Evolutionary conservation across 2,888 invertebrate genomes (phyloP), one percentile per base, ranked within the genome.

Genomic region (Nesidiocoris tenuis): DNA sequence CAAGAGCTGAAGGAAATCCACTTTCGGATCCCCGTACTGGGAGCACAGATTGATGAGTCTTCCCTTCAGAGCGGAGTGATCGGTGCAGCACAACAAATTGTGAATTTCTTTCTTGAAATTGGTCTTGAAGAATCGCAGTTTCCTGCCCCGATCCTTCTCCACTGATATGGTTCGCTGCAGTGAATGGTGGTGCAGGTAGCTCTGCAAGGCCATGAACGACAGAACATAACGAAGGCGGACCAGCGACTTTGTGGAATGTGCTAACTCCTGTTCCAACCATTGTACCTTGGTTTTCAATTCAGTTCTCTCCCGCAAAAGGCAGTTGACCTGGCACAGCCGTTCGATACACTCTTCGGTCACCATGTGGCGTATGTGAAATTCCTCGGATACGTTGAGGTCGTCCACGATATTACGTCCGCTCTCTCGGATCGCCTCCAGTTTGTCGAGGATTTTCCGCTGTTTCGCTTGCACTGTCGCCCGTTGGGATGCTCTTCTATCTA

Each of bases 31-130:
- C 9, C 57, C 74, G 19, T 74, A 74, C 19, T 66, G 74, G 3
- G 65, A 17, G 18, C 57, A 65, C 25, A 74, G 54, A 59, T 39
- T 56, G 16, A 74, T 64, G 24, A 74, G 21, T 23, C 25, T 21
- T 56, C 57, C 65, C 21, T 74, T 74, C 0, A 74, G 39, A n/a
- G 56, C 64, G 1, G 56, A 18, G 18, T 25, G 24, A 18, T 74
- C 65, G 2, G 65, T 55, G 7, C 64, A 23, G 74, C 64, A 64
- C 65, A 74, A 23, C 64, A 66, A 56, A 18, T 16, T 55, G 59
- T 74, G 74, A 74, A 74, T 64, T 57, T 74, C 74, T 61, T 56
- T 64, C 23, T 74, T 74, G 18, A 74, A 18, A 25, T 66, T 74
- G 7, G 64, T 74, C 24, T 19, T 65, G 56, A 65, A 74, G 21